Conservation (phyloP, 2,113 vertebrate genomes). For the Corythoichthys intestinalis region DNA sequence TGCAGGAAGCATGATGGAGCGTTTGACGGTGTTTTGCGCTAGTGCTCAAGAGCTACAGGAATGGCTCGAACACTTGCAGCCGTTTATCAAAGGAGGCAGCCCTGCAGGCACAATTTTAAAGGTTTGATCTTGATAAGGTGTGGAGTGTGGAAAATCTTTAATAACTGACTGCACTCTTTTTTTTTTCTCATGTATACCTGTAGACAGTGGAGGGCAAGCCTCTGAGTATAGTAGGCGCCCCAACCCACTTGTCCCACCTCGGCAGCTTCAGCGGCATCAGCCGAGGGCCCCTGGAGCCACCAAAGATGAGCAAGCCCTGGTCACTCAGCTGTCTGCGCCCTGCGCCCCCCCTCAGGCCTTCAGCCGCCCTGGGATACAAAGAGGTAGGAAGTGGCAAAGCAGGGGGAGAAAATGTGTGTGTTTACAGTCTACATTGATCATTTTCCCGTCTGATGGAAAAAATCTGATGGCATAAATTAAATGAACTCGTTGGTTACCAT, state of each 20-base stretch:
- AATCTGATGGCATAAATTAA: no score
- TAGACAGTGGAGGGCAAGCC: constrained; percentile 66
- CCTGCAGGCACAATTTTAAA: constrained; percentile 76
- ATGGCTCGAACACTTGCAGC: constrained; percentile 89
- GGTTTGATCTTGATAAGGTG: constrained; percentile 50
- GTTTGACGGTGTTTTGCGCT: constrained; percentile 82
- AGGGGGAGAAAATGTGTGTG: neutral
- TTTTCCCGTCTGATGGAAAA: no score
- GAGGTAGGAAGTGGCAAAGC: constrained; percentile 77
- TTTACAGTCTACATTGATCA: neutral
- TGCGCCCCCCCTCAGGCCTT: constrained; percentile 91
- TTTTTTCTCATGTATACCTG: neutral
- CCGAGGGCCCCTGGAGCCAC: constrained; percentile 88
- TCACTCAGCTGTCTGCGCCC: constrained; percentile 95
- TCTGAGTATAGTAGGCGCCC: constrained; percentile 46
- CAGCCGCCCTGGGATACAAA: constrained; percentile 93
- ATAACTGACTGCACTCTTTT: neutral
- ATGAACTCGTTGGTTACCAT: no score
- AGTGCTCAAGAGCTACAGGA: constrained; percentile 86
- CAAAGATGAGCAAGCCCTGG: constrained; percentile 92
- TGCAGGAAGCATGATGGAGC: constrained; percentile 80
- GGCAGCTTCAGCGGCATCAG: constrained; percentile 76
- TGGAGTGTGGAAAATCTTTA: neutral
- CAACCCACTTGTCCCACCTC: constrained; percentile 71
- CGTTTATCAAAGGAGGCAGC: constrained; percentile 81